Conservation (phyloP, 2,113 vertebrate genomes). For the Zosterops hypoxanthus region DNA sequence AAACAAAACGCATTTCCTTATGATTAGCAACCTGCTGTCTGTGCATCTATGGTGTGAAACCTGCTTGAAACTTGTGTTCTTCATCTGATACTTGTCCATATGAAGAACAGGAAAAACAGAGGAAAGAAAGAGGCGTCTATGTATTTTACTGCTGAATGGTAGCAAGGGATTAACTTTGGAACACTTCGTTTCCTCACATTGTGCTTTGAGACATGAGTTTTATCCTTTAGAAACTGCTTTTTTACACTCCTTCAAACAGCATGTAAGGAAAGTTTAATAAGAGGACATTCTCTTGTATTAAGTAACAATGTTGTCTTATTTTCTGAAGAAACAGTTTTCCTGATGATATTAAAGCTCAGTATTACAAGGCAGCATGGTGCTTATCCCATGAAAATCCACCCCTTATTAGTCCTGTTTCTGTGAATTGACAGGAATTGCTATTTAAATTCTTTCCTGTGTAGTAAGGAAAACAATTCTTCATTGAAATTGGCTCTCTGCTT, state of each 20-base stretch:
- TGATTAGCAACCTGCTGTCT: not conserved
- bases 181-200: slow-evolving; percentile 72
- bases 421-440: slow-evolving; percentile 56
- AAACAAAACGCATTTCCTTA: not conserved
- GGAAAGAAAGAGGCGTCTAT: slow-evolving; percentile 63
- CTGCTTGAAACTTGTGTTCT: not conserved
- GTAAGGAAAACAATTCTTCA: slow-evolving; percentile 42
- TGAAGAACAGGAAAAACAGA: slow-evolving; percentile 70
- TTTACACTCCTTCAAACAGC: not conserved
- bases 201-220: slow-evolving; percentile 50
- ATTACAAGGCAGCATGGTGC: not conserved
- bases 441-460: slow-evolving; percentile 62
- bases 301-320: not conserved
- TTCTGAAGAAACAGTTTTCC: not conserved
- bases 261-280: not conserved
- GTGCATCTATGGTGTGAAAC: not conserved
- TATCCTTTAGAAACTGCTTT: slow-evolving; percentile 33
- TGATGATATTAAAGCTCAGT: not conserved
- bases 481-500: slow-evolving; percentile 13
- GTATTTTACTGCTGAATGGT: slow-evolving; percentile 59
- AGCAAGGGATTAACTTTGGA: slow-evolving; percentile 74
- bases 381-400: not conserved
- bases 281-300: not conserved
- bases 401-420: slow-evolving; percentile 6
- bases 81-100: not conserved